These are phyloP conservation scores for Schizothorax lantsangensis DNA, from an alignment of 2,797 vertebrate genomes.

Conservation along the genomic window DNA sequence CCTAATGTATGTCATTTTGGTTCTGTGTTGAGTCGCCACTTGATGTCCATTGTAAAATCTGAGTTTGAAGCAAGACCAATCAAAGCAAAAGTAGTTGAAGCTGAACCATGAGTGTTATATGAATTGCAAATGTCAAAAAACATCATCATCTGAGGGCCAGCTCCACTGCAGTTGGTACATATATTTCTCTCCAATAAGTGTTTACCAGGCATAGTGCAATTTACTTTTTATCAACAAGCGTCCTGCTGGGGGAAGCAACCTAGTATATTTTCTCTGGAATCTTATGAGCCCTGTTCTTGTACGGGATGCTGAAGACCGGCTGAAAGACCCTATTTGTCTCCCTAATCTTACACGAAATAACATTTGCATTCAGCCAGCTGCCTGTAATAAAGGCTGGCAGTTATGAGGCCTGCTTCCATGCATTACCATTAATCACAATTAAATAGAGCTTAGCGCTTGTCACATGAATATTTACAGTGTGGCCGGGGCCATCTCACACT, in stretches of 20 bases:
- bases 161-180: background rate
- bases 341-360: slow-evolving; percentile 74
- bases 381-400: slow-evolving; percentile 70
- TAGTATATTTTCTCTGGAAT: slow-evolving; percentile 37
- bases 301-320: slow-evolving; percentile 40
- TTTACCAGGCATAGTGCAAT: slow-evolving; percentile 16
- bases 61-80: background rate
- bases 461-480: slow-evolving; percentile 74
- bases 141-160: background rate
- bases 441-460: slow-evolving; percentile 74
- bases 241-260: slow-evolving; percentile 33
- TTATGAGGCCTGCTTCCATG: slow-evolving; percentile 65
- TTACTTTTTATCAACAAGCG: slow-evolving; percentile 27
- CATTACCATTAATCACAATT: slow-evolving; percentile 84
- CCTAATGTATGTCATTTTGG: background rate
- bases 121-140: background rate
- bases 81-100: background rate
- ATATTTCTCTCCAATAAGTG: slow-evolving; percentile 29
- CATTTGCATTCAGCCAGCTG: slow-evolving; percentile 74
- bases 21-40: background rate
- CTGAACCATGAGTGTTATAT: background rate
- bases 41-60: background rate
- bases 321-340: slow-evolving; percentile 68
- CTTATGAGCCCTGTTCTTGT: slow-evolving; percentile 41
- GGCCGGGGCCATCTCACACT: slow-evolving; percentile 71